Conservation (phyloP, 2,113 vertebrate species). For the Chaetodon auriga region DNA sequence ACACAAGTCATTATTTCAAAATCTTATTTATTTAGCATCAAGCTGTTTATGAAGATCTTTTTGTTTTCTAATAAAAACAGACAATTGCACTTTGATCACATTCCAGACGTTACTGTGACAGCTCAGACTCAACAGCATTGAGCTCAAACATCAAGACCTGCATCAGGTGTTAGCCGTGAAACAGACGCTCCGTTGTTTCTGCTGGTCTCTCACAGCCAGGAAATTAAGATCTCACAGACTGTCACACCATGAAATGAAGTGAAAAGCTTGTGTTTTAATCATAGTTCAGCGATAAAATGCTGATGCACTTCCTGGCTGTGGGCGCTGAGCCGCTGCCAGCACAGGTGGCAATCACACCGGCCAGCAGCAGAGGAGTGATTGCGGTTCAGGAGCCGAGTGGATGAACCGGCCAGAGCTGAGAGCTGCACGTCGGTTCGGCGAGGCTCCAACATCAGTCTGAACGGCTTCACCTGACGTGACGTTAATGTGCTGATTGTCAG, state of each 20-base stretch:
- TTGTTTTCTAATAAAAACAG: too few species aligned
- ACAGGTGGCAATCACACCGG: conserved; percentile 36
- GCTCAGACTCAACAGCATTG: background rate
- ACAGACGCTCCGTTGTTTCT: background rate
- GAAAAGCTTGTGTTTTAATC: conserved; percentile 36
- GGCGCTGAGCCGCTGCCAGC: conserved; percentile 38
- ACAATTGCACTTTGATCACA: background rate
- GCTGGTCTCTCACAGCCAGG: background rate
- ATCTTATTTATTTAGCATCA: too few species aligned
- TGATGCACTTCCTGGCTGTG: conserved; percentile 47
- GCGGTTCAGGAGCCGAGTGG: conserved; percentile 41
- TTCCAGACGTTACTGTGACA: background rate
- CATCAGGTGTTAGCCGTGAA: background rate
- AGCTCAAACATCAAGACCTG: background rate
- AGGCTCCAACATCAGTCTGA: background rate
- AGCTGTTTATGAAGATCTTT: too few species aligned
- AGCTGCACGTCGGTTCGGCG: background rate
- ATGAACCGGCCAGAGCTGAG: conserved; percentile 29
- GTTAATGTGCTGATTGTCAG: conserved; percentile 34
- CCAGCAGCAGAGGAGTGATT: conserved; percentile 37
- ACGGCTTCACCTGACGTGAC: conserved; percentile 17
- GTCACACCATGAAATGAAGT: conserved; percentile 2
- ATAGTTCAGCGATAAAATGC: conserved; percentile 9
- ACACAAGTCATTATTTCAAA: too few species aligned
- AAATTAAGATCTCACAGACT: conserved; percentile 39